phyloP scores from a whole-genome alignment of 1,140 invertebrate species.

The Drusus annulatus region DNA sequence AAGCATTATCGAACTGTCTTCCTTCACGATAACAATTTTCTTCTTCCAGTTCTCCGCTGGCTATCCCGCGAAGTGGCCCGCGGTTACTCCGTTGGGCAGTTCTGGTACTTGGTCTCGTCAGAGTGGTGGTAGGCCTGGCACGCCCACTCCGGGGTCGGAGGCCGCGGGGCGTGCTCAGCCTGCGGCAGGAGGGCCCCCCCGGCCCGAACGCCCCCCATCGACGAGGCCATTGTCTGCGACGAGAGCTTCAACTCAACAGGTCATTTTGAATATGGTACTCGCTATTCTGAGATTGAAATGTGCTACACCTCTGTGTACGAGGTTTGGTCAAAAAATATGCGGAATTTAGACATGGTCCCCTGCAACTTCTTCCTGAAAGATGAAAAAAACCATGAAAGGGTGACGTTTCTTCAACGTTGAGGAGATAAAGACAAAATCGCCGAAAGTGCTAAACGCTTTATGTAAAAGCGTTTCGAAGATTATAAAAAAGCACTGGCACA shows the following conservation, averaged over 20 bases:
- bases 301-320: no score
- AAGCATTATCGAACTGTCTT: no score
- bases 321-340: no score
- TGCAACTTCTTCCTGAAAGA: no score
- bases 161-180: constrained; percentile 37
- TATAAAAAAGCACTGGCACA: no score
- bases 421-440: no score
- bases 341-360: no score
- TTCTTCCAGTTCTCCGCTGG: constrained; percentile 81
- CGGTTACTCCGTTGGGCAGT: constrained; percentile 83
- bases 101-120: constrained; percentile 88
- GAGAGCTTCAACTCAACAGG: constrained; percentile 77
- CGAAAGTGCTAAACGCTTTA: no score
- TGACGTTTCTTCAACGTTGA: no score
- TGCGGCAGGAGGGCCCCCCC: constrained; percentile 61
- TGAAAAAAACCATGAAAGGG: no score
- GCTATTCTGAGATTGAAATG: no score
- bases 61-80: constrained; percentile 81
- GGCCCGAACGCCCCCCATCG: constrained; percentile 63
- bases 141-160: constrained; percentile 73
- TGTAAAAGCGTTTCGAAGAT: no score
- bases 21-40: constrained; percentile 4
- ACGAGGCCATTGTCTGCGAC: constrained; percentile 76
- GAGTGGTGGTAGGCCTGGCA: constrained; percentile 90
- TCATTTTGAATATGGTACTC: constrained; percentile 34